Conservation (phyloP, 2,888 invertebrate species). For the Tetropium fuscum region DNA sequence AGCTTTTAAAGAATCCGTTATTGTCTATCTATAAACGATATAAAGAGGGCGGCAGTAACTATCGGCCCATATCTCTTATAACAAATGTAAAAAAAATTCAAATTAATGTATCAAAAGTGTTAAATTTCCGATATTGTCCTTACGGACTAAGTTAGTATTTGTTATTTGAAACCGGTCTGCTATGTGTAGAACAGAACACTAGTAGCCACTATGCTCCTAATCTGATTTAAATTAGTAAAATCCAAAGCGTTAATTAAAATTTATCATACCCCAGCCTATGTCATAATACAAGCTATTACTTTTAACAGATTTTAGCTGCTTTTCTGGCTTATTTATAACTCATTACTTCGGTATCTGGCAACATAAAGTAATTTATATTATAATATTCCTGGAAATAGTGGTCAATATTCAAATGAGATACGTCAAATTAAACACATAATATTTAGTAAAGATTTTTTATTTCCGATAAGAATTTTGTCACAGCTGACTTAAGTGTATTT, state of each 20-base stretch:
- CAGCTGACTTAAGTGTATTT: too few species aligned
- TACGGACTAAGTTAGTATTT: conserved; percentile 22
- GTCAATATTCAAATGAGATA: conserved; percentile 19
- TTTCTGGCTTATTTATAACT: conserved; percentile 52
- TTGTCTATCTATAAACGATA: too few species aligned
- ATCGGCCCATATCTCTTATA: too few species aligned
- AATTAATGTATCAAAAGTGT: too few species aligned
- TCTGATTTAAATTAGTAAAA: conserved; percentile 58
- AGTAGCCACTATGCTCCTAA: conserved; percentile 55
- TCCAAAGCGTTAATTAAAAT: conserved; percentile 57
- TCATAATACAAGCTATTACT: conserved; percentile 54
- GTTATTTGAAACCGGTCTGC: conserved; percentile 26
- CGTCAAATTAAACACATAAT: conserved; percentile 13
- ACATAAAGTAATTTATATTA: conserved; percentile 21
- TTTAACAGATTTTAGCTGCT: conserved; percentile 51
- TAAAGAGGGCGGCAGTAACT: too few species aligned
- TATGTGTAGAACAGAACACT: conserved; percentile 48
- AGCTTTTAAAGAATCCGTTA: too few species aligned
- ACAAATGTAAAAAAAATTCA: too few species aligned
- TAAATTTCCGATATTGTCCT: background rate
- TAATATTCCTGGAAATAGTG: conserved; percentile 5
- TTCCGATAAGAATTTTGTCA: conserved; percentile 9
- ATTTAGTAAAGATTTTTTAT: conserved; percentile 19
- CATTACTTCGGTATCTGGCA: conserved; percentile 44
- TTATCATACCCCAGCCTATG: conserved; percentile 53